Percentiles rank a stretch among this genome's conserved stretches.
Evolutionary conservation across 1,140 invertebrate genomes (phyloP).

Genomic region (Drosophila sechellia): DNA sequence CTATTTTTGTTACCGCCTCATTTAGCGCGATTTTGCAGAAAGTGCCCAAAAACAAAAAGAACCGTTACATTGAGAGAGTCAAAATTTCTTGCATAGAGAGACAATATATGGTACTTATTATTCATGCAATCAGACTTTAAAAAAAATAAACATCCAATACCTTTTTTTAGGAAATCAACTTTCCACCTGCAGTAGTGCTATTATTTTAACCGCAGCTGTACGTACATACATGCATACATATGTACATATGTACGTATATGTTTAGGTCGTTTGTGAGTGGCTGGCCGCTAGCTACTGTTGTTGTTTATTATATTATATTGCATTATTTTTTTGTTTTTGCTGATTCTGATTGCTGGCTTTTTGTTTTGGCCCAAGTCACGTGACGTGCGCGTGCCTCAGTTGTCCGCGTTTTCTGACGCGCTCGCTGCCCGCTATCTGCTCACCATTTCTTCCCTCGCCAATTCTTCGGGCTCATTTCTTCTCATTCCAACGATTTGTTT

Average conservation of each 20-base stretch:
- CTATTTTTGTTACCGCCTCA: too few relatives aligned
- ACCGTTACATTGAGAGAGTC: too few relatives aligned
- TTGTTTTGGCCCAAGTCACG: constrained; percentile 46
- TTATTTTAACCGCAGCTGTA: too few relatives aligned
- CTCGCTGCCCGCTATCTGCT: constrained; percentile 7
- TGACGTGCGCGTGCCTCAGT: constrained; percentile 32
- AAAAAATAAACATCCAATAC: too few relatives aligned
- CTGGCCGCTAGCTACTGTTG: constrained; percentile 1
- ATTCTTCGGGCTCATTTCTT: not conserved
- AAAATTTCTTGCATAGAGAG: too few relatives aligned
- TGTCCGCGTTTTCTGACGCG: constrained; percentile 23
- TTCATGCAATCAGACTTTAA: too few relatives aligned
- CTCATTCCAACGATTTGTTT: not conserved
- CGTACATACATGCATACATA: not conserved
- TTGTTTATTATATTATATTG: constrained; percentile 9
- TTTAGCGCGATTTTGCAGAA: too few relatives aligned
- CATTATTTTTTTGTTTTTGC: constrained; percentile 21
- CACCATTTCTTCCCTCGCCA: not conserved
- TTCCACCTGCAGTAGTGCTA: too few relatives aligned
- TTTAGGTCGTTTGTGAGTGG: constrained; percentile 12
- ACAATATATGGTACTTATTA: too few relatives aligned
- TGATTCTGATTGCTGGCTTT: constrained; percentile 27
- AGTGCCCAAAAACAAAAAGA: too few relatives aligned
- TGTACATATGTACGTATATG: too few relatives aligned
- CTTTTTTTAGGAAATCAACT: too few relatives aligned